Evolutionary conservation across 2,113 vertebrate species (phyloP).

Genomic region (Tragelaphus buxtoni): DNA sequence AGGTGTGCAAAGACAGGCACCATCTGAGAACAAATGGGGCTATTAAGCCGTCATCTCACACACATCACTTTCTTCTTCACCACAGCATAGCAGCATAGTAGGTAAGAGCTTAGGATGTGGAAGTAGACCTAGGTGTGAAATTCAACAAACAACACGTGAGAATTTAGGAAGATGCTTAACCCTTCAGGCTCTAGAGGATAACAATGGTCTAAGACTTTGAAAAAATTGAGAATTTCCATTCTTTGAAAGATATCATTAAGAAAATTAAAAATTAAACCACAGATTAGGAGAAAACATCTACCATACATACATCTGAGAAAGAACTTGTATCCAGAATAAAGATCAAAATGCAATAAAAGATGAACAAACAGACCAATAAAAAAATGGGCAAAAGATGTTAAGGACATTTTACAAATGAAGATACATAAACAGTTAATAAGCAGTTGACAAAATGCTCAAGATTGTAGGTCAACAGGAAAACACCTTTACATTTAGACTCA

Average conservation of each 20-base stretch:
- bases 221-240: background rate
- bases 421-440: background rate
- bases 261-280: background rate
- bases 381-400: background rate
- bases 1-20: background rate
- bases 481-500: background rate
- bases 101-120: background rate
- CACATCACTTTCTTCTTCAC: background rate
- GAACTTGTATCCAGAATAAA: background rate
- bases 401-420: background rate
- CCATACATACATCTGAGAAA: background rate
- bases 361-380: background rate
- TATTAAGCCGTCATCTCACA: background rate
- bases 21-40: background rate
- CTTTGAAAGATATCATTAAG: background rate
- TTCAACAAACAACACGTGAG: background rate
- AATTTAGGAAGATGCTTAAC: background rate
- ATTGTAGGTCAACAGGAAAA: background rate
- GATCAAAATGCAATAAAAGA: background rate
- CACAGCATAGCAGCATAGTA: fast-evolving
- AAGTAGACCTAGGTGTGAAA: background rate
- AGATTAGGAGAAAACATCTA: background rate
- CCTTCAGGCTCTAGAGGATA: background rate
- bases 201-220: background rate
- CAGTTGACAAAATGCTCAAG: background rate